Conservation (phyloP, 1,140 invertebrate genomes). For the Euborellia annulipes region DNA sequence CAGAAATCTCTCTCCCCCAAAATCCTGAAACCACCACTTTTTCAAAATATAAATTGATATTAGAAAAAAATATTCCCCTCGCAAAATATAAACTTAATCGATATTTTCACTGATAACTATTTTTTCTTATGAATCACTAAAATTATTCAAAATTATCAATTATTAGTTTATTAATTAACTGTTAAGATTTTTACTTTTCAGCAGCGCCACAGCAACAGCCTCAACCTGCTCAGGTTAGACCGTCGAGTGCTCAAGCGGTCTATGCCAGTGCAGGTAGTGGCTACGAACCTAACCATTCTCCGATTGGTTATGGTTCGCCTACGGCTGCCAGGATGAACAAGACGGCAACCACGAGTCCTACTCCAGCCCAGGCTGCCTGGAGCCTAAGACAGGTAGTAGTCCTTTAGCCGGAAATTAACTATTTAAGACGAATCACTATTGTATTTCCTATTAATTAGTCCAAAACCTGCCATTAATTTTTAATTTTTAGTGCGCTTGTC, state of each 20-base stretch:
- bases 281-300: constrained; percentile 52
- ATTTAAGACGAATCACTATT: neutral
- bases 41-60: no score
- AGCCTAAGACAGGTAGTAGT: constrained; percentile 27
- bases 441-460: no score
- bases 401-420: neutral
- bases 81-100: no score
- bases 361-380: constrained; percentile 45
- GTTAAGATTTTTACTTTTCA: constrained; percentile 15
- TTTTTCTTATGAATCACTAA: no score
- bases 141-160: no score
- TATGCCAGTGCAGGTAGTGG: constrained; percentile 29
- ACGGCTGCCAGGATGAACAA: constrained; percentile 42
- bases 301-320: constrained; percentile 44
- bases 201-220: constrained; percentile 28
- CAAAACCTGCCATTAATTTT: no score
- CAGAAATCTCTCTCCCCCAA: no score
- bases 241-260: constrained; percentile 50
- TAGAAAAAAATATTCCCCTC: no score
- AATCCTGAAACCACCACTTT: no score
- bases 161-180: no score
- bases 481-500: no score
- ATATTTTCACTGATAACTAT: no score
- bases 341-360: constrained; percentile 45
- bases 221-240: constrained; percentile 24